Evolutionary conservation across 2,888 invertebrate genomes (phyloP).

Genomic region (Smittia aterrima): DNA sequence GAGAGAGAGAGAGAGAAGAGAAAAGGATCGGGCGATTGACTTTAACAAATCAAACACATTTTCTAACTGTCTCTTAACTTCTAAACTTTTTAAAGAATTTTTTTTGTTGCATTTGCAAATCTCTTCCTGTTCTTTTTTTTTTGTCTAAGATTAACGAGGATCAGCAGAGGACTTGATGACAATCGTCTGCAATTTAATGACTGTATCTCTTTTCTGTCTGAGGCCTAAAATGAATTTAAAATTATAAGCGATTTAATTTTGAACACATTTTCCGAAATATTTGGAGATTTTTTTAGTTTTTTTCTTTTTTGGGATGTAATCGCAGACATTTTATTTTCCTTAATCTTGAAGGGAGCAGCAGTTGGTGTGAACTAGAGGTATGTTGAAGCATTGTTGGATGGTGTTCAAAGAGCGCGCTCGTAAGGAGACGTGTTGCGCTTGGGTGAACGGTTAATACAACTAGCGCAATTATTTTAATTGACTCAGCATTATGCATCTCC

Average conservation of each 20-base stretch:
- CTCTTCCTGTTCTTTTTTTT: no score
- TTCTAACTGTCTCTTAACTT: neutral
- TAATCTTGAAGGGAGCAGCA: neutral
- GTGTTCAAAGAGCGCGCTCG: neutral
- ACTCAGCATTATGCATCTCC: neutral
- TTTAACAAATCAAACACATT: neutral
- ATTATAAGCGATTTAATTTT: slow-evolving; percentile 16
- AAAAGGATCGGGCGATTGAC: neutral
- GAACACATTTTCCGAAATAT: slow-evolving; percentile 12
- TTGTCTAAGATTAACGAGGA: neutral
- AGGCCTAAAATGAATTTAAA: neutral
- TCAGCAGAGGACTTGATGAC: no score
- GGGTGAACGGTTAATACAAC: neutral
- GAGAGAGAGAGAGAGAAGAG: neutral
- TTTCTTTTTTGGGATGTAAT: slow-evolving; percentile 8
- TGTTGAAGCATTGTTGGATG: neutral
- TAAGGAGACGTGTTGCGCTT: neutral
- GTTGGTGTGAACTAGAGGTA: neutral
- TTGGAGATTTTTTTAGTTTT: neutral
- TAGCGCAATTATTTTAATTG: neutral
- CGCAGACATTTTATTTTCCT: neutral
- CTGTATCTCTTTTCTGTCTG: no score
- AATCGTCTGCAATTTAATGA: no score
- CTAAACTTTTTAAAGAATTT: neutral
- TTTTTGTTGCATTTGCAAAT: neutral